Evolutionary conservation across 2,797 vertebrate species (phyloP).

Genomic region (Ispidina picta): DNA sequence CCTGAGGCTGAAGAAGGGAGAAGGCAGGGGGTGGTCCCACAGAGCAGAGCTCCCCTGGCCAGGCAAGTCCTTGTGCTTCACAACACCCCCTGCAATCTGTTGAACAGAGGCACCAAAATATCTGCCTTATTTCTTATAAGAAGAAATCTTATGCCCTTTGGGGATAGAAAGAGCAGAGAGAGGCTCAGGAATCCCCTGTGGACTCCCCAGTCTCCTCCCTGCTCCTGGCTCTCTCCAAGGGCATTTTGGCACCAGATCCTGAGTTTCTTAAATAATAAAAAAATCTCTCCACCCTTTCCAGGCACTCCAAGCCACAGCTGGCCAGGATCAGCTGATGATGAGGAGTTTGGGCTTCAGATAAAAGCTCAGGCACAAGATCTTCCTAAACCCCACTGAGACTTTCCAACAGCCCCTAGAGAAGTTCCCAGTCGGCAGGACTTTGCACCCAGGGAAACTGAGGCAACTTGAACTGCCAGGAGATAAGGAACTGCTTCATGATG

Average conservation of each 20-base stretch:
- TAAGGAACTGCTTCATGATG: neutral
- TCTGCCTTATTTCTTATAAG: neutral
- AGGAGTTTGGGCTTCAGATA: neutral
- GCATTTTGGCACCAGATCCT: neutral
- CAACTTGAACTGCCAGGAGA: neutral
- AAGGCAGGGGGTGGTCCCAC: neutral
- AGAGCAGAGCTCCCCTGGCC: neutral
- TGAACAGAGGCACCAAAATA: neutral
- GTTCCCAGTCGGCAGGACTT: neutral
- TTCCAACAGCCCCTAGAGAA: neutral
- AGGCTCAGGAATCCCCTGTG: neutral
- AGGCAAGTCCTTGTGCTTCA: neutral
- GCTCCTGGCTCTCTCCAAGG: neutral
- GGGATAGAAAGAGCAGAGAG: neutral
- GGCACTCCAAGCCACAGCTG: neutral
- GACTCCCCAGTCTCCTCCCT: neutral
- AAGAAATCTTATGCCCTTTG: neutral
- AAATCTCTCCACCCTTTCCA: conserved; percentile 11
- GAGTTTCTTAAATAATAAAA: neutral
- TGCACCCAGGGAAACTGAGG: neutral
- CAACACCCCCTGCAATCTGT: neutral
- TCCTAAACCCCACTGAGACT: neutral
- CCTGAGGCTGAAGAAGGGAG: neutral
- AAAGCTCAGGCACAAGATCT: conserved; percentile 20
- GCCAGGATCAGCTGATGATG: conserved; percentile 13